phyloP scores from a whole-genome alignment of 2,797 vertebrate species.

The Paratrypauchen microcephalus region DNA sequence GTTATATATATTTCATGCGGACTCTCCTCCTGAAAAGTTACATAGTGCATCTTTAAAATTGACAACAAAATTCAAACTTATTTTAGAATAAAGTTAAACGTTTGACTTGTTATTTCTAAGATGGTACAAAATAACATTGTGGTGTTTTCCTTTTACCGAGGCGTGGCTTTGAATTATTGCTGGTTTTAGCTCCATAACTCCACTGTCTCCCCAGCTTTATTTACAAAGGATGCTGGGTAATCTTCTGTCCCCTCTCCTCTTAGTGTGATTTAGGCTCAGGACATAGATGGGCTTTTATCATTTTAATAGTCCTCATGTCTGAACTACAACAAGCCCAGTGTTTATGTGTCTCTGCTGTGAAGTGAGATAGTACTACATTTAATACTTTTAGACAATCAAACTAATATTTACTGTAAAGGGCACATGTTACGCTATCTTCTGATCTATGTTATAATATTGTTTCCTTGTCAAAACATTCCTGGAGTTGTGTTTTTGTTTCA shows the following conservation, averaged over 20 bases:
- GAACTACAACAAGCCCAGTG: conserved; percentile 11
- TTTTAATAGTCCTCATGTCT: conserved; percentile 11
- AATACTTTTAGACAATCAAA: background rate
- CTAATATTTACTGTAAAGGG: background rate
- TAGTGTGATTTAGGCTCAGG: conserved; percentile 13
- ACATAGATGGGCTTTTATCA: conserved; percentile 22
- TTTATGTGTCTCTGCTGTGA: conserved; percentile 22
- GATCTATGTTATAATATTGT: no score
- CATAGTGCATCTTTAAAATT: no score
- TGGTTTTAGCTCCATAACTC: background rate
- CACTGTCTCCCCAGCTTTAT: background rate
- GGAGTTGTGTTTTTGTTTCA: no score
- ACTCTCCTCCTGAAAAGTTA: no score
- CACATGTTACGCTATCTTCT: no score
- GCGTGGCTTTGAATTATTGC: background rate
- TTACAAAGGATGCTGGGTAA: conserved; percentile 15
- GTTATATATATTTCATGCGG: no score
- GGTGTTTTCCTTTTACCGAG: background rate
- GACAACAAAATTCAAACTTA: no score
- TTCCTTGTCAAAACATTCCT: no score
- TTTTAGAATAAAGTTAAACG: background rate
- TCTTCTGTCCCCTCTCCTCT: conserved; percentile 10
- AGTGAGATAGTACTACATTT: background rate
- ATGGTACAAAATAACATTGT: background rate
- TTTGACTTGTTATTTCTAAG: background rate